These are phyloP conservation scores for Symphodus melops DNA, from an alignment of 2,113 vertebrate species.

Conservation along the genomic window DNA sequence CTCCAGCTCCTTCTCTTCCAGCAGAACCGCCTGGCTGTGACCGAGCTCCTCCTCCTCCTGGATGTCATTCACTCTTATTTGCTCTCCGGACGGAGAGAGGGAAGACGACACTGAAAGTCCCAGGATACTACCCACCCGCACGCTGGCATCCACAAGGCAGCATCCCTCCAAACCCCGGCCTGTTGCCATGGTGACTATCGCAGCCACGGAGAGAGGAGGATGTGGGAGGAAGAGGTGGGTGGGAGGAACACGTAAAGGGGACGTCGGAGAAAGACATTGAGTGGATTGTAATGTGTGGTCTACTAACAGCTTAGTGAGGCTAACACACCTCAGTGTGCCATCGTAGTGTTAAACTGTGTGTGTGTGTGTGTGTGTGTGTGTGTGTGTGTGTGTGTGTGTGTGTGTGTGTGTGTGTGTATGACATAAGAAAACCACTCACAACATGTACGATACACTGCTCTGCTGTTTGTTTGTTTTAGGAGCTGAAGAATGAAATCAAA, in stretches of 20 bases:
- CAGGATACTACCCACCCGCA: constrained; percentile 42
- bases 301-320: constrained; percentile 36
- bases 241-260: constrained; percentile 40
- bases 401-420: neutral
- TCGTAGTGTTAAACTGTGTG: neutral
- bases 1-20: neutral
- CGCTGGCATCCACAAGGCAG: constrained; percentile 60
- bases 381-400: no score
- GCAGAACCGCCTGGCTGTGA: neutral
- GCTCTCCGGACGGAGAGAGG: constrained; percentile 48
- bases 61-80: constrained; percentile 63
- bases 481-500: neutral
- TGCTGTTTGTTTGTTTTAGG: constrained; percentile 5
- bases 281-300: constrained; percentile 50
- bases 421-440: constrained; percentile 3
- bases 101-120: constrained; percentile 39
- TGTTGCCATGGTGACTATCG: constrained; percentile 81
- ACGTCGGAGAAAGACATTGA: constrained; percentile 46
- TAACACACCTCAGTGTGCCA: constrained; percentile 5
- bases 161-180: constrained; percentile 66
- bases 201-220: constrained; percentile 57
- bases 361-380: neutral
- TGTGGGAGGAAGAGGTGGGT: constrained; percentile 57
- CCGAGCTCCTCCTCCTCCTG: constrained; percentile 10
- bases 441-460: constrained; percentile 16